Conservation (phyloP, 2,797 vertebrate species). For the Enteromius radiatus region DNA sequence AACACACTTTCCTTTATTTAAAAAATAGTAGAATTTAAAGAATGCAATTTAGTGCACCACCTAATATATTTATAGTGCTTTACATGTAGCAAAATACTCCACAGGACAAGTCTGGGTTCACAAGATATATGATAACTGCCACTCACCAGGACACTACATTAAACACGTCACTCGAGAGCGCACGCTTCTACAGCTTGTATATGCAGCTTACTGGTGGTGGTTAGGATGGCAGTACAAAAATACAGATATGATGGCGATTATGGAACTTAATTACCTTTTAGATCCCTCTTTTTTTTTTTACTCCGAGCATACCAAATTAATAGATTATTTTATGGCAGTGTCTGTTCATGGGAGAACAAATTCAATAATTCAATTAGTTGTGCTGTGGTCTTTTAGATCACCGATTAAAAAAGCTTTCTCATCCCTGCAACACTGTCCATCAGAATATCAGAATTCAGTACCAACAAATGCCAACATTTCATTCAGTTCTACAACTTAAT, state of each 20-base stretch:
- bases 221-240: constrained; percentile 72
- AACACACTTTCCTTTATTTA: constrained; percentile 82
- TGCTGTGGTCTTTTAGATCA: constrained; percentile 47
- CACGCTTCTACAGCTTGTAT: constrained; percentile 71
- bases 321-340: constrained; percentile 60
- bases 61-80: constrained; percentile 77
- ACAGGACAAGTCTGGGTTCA: constrained; percentile 75
- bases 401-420: constrained; percentile 46
- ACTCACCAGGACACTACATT: constrained; percentile 74
- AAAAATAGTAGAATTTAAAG: constrained; percentile 79
- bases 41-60: constrained; percentile 75
- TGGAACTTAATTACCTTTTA: constrained; percentile 42
- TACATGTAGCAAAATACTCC: constrained; percentile 77
- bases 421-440: constrained; percentile 61
- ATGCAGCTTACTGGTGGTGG: constrained; percentile 64
- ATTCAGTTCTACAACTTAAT: constrained; percentile 59
- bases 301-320: constrained; percentile 15
- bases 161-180: constrained; percentile 74
- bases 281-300: constrained; percentile 25
- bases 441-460: constrained; percentile 62
- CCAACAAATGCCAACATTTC: constrained; percentile 65
- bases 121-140: constrained; percentile 69
- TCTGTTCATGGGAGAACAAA: constrained; percentile 52
- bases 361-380: constrained; percentile 53
- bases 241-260: constrained; percentile 65